phyloP scores from a whole-genome alignment of 2,888 invertebrate genomes.

The Drosophila pegasa region DNA sequence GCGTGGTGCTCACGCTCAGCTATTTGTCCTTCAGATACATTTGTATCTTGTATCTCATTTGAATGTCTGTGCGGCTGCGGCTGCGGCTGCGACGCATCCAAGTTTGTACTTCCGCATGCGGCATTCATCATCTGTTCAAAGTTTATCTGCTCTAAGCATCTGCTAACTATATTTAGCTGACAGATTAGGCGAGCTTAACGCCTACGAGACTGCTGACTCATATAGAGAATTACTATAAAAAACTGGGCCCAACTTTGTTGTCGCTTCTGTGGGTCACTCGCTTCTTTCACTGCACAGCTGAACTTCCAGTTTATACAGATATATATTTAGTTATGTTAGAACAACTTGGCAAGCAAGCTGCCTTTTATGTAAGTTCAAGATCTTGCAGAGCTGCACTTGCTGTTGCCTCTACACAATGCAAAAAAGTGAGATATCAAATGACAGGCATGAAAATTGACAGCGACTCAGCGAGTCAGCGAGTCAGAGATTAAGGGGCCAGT shows the following conservation, averaged over 20 bases:
- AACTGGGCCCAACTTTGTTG: neutral
- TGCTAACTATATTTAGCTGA: conserved; percentile 66
- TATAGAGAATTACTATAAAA: neutral
- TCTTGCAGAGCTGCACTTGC: conserved; percentile 63
- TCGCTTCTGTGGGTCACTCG: conserved; percentile 3
- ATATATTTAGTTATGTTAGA: conserved; percentile 14
- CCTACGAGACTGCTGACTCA: conserved; percentile 49
- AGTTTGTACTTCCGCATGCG: conserved; percentile 61
- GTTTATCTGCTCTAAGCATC: conserved; percentile 47
- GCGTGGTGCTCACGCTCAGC: conserved; percentile 58
- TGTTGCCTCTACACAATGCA: conserved; percentile 52
- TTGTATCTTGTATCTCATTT: conserved; percentile 39
- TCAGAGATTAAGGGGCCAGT: conserved; percentile 65
- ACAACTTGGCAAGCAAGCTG: conserved; percentile 57
- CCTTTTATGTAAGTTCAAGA: conserved; percentile 79
- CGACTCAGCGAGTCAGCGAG: conserved; percentile 34
- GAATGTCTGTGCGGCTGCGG: conserved; percentile 35
- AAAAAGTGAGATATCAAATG: conserved; percentile 66
- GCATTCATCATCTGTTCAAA: conserved; percentile 31
- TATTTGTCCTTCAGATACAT: conserved; percentile 70
- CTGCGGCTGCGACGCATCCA: conserved; percentile 59
- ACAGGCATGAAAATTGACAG: conserved; percentile 67
- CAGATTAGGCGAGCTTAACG: conserved; percentile 57
- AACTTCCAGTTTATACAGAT: conserved; percentile 11
- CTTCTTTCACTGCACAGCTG: conserved; percentile 12